Percentiles rank a stretch among this genome's conserved stretches.
Evolutionary conservation across 2,888 invertebrate genomes (phyloP).

Genomic region (Patella ulyssiponensis): DNA sequence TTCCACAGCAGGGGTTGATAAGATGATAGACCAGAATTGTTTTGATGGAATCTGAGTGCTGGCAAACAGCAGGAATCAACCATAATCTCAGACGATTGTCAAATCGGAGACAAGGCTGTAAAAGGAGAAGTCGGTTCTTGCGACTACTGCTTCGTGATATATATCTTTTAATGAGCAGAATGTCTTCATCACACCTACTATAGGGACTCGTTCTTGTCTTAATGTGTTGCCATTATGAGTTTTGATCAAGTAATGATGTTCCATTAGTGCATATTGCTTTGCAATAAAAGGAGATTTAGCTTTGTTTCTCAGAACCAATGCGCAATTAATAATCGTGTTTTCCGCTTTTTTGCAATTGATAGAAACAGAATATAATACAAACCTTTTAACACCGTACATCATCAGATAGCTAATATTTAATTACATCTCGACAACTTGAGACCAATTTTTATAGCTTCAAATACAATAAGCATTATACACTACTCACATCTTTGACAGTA

Average conservation of each 20-base stretch:
- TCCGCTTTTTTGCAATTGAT: not conserved
- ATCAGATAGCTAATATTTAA: not conserved
- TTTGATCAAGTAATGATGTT: constrained; percentile 8
- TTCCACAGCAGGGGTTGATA: constrained; percentile 20
- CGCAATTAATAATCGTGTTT: not conserved
- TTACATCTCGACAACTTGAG: not conserved
- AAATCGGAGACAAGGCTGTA: too few relatives aligned
- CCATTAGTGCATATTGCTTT: constrained; percentile 9
- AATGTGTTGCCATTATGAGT: constrained; percentile 14
- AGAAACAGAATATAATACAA: not conserved
- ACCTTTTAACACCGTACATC: not conserved
- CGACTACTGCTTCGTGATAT: not conserved
- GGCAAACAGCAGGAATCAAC: constrained; percentile 17
- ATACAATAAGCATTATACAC: too few relatives aligned
- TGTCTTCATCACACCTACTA: constrained; percentile 21
- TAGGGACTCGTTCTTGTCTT: constrained; percentile 23
- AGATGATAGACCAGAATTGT: constrained; percentile 29
- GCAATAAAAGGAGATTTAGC: not conserved
- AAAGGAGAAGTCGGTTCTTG: too few relatives aligned
- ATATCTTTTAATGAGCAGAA: not conserved
- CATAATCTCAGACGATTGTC: not conserved
- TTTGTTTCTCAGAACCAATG: not conserved
- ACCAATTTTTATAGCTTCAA: too few relatives aligned
- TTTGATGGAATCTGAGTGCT: constrained; percentile 29
- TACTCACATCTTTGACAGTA: too few relatives aligned